Conservation (phyloP, 2,113 vertebrate species). For the Ascaphus truei region DNA sequence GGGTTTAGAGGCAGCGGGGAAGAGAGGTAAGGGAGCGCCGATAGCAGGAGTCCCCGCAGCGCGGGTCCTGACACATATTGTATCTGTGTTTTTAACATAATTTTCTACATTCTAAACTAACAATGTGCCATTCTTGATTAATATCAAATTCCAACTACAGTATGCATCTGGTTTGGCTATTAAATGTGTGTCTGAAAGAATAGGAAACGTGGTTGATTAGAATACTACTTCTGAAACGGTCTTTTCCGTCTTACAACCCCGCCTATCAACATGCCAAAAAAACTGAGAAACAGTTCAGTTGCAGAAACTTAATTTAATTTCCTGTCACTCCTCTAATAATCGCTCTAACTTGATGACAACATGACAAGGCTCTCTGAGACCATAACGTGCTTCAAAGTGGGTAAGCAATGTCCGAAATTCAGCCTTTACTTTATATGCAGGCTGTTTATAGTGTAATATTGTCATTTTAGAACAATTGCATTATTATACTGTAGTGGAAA, state of each 20-base stretch:
- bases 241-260: neutral
- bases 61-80: no score
- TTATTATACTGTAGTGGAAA: neutral
- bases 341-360: conserved; percentile 1
- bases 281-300: conserved; percentile 1
- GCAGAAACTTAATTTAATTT: conserved; percentile 19
- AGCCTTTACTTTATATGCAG: neutral
- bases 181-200: no score
- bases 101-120: no score
- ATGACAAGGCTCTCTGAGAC: neutral
- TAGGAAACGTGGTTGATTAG: no score
- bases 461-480: neutral
- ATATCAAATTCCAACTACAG: no score
- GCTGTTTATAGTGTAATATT: neutral
- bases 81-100: no score
- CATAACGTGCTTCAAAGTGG: neutral
- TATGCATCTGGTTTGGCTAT: no score
- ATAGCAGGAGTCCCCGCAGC: no score
- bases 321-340: conserved; percentile 17
- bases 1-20: no score
- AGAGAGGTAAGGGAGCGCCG: no score
- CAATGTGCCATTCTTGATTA: no score
- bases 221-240: no score
- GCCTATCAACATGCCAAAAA: neutral
- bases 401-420: neutral